Conservation (phyloP, 2,888 invertebrate genomes). For the Amaurobius ferox region DNA sequence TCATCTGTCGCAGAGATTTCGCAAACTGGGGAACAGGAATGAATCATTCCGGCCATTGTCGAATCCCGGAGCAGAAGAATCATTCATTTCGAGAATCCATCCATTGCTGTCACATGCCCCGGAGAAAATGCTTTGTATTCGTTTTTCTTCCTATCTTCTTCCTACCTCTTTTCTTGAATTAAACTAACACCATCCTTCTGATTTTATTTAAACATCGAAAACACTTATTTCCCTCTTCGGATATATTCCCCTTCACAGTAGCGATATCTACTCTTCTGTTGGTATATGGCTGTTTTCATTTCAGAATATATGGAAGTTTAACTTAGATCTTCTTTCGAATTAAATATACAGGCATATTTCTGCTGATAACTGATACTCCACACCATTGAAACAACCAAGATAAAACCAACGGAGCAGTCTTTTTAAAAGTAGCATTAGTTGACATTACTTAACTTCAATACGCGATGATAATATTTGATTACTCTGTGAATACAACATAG, state of each 20-base stretch:
- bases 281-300: conserved; percentile 1
- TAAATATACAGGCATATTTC: background rate
- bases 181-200: conserved; percentile 51
- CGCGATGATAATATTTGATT: too few species aligned
- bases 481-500: too few species aligned
- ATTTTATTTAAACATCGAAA: conserved; percentile 7
- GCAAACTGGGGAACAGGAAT: conserved; percentile 44
- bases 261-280: background rate
- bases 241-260: background rate
- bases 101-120: conserved; percentile 63
- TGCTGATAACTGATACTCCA: background rate
- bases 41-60: conserved; percentile 54
- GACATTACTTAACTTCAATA: too few species aligned
- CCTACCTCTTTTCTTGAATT: conserved; percentile 14
- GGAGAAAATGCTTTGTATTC: conserved; percentile 43
- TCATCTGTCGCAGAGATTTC: conserved; percentile 65
- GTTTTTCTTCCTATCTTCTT: background rate
- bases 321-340: background rate
- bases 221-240: background rate
- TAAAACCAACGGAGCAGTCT: too few species aligned
- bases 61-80: conserved; percentile 33
- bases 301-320: background rate
- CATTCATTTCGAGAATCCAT: conserved; percentile 55
- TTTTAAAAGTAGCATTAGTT: too few species aligned
- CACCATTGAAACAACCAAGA: background rate